phyloP scores from a whole-genome alignment of 2,888 invertebrate genomes.

The Scaptomyza reducta region DNA sequence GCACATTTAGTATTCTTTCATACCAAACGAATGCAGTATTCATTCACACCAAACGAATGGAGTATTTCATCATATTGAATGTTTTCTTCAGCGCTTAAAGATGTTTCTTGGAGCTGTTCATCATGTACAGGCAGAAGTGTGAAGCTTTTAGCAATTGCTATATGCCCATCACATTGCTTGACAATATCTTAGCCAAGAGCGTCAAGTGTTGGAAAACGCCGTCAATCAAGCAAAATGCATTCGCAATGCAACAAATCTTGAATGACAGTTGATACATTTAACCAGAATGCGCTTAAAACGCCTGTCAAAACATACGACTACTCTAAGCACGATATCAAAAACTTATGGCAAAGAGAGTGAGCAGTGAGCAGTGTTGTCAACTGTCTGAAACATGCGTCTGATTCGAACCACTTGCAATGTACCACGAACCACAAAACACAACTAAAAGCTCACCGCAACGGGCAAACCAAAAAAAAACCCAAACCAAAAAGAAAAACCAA shows the following conservation, averaged over 20 bases:
- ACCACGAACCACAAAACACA: background rate
- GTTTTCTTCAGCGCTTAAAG: too few relatives aligned
- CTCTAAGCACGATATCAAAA: too few relatives aligned
- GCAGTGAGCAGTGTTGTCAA: background rate
- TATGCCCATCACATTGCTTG: background rate
- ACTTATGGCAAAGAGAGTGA: background rate
- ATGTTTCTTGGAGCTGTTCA: too few relatives aligned
- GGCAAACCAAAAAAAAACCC: too few relatives aligned
- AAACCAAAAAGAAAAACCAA: background rate
- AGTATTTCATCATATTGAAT: too few relatives aligned
- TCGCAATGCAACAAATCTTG: background rate
- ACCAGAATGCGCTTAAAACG: background rate
- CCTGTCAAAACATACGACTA: background rate
- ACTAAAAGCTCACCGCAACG: too few relatives aligned
- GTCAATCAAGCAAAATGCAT: background rate
- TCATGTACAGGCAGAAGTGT: too few relatives aligned
- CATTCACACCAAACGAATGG: too few relatives aligned
- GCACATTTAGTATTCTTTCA: too few relatives aligned
- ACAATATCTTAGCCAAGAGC: background rate
- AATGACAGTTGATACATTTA: background rate
- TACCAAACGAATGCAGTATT: too few relatives aligned
- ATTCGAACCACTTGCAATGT: background rate
- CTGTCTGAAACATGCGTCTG: background rate
- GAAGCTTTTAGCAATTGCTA: too few relatives aligned
- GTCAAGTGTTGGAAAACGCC: background rate